A percentile compares a stretch with the other conserved stretches of the same genome.
These are phyloP conservation scores for Pangasius sanitwongsei DNA, from an alignment of 2,797 vertebrate species.

Conservation along the genomic window DNA sequence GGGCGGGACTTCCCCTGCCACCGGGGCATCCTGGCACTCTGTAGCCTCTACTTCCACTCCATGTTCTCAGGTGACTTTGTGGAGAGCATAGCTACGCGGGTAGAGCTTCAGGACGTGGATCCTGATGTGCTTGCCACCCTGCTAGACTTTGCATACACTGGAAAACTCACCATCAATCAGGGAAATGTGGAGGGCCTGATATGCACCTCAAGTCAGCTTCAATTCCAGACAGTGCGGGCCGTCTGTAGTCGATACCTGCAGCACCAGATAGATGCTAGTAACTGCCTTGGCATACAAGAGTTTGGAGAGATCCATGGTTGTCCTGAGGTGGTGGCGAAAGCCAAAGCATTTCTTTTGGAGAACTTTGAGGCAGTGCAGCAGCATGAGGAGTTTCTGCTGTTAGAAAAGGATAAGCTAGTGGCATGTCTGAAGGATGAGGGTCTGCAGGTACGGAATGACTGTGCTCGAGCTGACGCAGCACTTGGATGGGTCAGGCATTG, in stretches of 20 bases:
- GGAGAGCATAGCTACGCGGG: slow-evolving; percentile 88
- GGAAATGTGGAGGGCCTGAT: slow-evolving; percentile 89
- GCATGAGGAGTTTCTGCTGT: slow-evolving; percentile 88
- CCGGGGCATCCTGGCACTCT: slow-evolving; percentile 88
- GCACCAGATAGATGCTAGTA: slow-evolving; percentile 92
- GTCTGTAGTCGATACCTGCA: slow-evolving; percentile 94
- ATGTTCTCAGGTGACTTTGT: slow-evolving; percentile 95
- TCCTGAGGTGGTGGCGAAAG: slow-evolving; percentile 90
- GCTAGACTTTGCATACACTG: slow-evolving; percentile 93
- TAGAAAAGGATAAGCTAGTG: slow-evolving; percentile 81
- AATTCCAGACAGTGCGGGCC: slow-evolving; percentile 87
- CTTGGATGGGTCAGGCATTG: slow-evolving; percentile 87
- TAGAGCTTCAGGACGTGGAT: slow-evolving; percentile 89
- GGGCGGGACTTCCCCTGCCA: slow-evolving; percentile 90
- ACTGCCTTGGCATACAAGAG: slow-evolving; percentile 95
- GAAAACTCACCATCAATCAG: slow-evolving; percentile 93
- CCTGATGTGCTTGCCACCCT: slow-evolving; percentile 76
- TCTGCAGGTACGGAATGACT: slow-evolving; percentile 86
- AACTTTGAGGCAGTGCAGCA: slow-evolving; percentile 89
- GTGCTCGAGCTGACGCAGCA: slow-evolving; percentile 82
- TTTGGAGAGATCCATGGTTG: slow-evolving; percentile 92
- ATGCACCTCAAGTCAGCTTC: slow-evolving; percentile 84
- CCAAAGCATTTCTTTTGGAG: slow-evolving; percentile 90
- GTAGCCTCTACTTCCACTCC: slow-evolving; percentile 90
- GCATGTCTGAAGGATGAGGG: slow-evolving; percentile 83